Evolutionary conservation across 2,888 invertebrate genomes (phyloP).

Genomic region (Adela reaumurella): DNA sequence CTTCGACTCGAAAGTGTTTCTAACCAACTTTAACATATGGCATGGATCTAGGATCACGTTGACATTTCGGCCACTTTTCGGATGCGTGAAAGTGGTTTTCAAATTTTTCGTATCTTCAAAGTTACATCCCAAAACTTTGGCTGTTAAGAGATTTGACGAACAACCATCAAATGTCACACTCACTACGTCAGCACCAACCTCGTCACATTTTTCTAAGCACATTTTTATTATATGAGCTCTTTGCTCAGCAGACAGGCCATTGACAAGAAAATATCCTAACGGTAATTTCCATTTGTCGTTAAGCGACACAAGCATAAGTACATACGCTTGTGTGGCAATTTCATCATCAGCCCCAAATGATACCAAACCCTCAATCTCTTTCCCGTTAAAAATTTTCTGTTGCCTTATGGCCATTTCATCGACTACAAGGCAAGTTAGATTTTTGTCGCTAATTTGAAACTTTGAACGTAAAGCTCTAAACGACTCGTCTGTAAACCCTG

Average conservation of each 20-base stretch:
- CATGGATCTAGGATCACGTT: background rate
- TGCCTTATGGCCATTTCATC: too few species aligned
- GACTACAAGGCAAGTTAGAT: too few species aligned
- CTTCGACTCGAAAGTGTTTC: background rate
- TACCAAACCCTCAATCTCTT: too few species aligned
- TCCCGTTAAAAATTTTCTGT: too few species aligned
- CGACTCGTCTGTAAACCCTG: background rate
- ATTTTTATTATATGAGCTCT: background rate
- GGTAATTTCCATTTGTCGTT: conserved; percentile 1
- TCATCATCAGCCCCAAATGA: background rate
- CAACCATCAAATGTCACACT: background rate
- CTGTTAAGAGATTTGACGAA: background rate
- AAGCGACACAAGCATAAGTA: background rate
- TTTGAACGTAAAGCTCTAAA: background rate
- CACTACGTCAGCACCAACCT: background rate
- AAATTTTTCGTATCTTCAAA: background rate
- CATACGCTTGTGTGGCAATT: conserved; percentile 2
- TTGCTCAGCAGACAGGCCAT: background rate
- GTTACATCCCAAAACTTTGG: background rate
- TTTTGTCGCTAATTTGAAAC: background rate
- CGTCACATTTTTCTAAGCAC: background rate
- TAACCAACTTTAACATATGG: background rate
- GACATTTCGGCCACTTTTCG: background rate
- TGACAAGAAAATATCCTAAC: conserved; percentile 2
- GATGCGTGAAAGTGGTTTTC: background rate